These are phyloP conservation scores for Nematolebias whitei DNA, from an alignment of 2,113 vertebrate species.

Conservation along the genomic window DNA sequence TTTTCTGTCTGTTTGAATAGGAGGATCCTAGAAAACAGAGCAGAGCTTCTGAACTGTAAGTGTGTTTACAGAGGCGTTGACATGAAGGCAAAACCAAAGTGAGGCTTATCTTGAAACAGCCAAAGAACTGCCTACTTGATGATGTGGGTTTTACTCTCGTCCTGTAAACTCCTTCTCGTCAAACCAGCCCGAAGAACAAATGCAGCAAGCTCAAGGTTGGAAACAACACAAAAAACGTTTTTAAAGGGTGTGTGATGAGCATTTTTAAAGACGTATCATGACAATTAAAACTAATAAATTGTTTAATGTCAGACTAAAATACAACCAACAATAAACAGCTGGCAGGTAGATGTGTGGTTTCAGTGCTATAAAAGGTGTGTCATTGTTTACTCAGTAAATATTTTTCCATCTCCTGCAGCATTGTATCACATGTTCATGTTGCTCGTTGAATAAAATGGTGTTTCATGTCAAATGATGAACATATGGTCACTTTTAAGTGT, in stretches of 20 bases:
- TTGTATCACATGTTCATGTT: not conserved
- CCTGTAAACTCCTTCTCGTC: constrained; percentile 32
- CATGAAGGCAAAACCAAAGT: constrained; percentile 26
- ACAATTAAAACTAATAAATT: constrained; percentile 14
- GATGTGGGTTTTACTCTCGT: constrained; percentile 26
- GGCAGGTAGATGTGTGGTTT: constrained; percentile 37
- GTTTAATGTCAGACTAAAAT: not conserved
- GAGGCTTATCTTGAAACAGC: constrained; percentile 36
- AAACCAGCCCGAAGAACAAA: constrained; percentile 1
- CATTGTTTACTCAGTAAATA: constrained; percentile 6
- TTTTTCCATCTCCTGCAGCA: not conserved
- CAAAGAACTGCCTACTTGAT: constrained; percentile 25
- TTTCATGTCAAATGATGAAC: too few species aligned
- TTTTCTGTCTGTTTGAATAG: constrained; percentile 32
- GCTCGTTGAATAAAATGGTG: too few species aligned
- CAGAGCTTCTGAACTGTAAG: constrained; percentile 9
- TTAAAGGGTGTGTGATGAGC: too few species aligned
- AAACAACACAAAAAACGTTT: constrained; percentile 4
- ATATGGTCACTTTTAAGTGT: too few species aligned
- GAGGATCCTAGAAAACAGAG: constrained; percentile 46
- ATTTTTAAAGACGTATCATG: not conserved
- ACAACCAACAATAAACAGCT: constrained; percentile 2
- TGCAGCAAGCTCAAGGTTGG: constrained; percentile 11
- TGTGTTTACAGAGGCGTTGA: constrained; percentile 22
- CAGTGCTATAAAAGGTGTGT: constrained; percentile 7